Evolutionary conservation across 2,113 vertebrate species (phyloP).

Genomic region (Sceloporus tristichus): DNA sequence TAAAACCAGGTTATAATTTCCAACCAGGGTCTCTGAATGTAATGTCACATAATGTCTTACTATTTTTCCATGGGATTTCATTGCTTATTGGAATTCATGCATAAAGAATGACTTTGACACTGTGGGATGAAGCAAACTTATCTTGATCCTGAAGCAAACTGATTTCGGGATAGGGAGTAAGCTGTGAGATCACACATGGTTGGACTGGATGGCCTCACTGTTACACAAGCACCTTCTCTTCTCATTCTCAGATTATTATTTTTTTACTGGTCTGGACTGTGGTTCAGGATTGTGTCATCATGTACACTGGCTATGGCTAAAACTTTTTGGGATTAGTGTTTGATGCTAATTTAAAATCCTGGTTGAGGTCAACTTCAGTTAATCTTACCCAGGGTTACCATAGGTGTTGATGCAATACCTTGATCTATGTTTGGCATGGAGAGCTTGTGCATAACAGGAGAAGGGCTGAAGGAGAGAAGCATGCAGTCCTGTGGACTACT

Average conservation of each 20-base stretch:
- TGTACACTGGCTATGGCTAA: neutral
- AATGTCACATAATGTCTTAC: neutral
- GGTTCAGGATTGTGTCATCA: neutral
- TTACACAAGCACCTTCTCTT: neutral
- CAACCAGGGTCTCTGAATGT: neutral
- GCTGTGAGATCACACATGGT: neutral
- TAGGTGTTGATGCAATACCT: neutral
- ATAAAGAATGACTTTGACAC: neutral
- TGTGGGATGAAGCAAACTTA: neutral
- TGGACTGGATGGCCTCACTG: neutral
- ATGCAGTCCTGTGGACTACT: neutral
- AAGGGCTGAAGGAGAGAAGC: neutral
- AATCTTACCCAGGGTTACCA: neutral
- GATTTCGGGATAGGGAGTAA: neutral
- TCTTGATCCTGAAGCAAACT: neutral
- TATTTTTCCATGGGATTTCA: neutral
- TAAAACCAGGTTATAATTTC: neutral
- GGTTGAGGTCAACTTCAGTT: neutral
- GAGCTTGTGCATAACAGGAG: neutral
- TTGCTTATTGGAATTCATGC: neutral
- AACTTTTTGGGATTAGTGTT: neutral
- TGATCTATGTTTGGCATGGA: neutral
- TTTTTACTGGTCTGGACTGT: neutral
- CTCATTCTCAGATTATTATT: neutral
- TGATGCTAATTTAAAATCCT: neutral